A percentile compares a stretch with the other conserved stretches of the same genome.
These are phyloP conservation scores for Eupithecia subumbrata DNA, from an alignment of 2,888 invertebrate species.

Conservation along the genomic window DNA sequence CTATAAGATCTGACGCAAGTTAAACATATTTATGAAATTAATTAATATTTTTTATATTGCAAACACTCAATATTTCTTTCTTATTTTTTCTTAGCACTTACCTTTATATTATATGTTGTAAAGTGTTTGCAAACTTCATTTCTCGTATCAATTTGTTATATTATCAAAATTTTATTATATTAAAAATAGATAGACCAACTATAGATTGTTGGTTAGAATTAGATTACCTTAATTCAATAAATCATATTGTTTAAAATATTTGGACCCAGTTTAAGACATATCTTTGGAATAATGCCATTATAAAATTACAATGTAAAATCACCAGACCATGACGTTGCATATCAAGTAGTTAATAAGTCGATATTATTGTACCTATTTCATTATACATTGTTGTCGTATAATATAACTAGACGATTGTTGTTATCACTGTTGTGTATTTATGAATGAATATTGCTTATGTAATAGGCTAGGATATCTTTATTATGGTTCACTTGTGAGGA, in stretches of 20 bases:
- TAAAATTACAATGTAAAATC: constrained; percentile 23
- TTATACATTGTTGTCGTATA: constrained; percentile 55
- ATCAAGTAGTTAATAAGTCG: constrained; percentile 65
- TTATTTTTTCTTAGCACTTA: not conserved
- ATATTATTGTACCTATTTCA: constrained; percentile 24
- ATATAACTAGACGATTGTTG: constrained; percentile 43
- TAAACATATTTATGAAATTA: constrained; percentile 28
- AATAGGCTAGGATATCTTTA: not conserved
- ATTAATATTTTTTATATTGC: not conserved
- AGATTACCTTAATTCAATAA: not conserved
- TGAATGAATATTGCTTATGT: constrained; percentile 23
- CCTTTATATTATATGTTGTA: not conserved
- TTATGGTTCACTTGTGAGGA: not conserved
- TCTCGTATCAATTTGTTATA: not conserved
- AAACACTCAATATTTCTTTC: not conserved
- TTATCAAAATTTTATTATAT: too few relatives aligned
- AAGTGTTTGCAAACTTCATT: not conserved
- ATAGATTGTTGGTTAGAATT: not conserved
- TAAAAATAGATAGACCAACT: too few relatives aligned
- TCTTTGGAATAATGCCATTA: constrained; percentile 19
- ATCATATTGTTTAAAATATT: constrained; percentile 12
- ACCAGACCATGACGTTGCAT: constrained; percentile 63
- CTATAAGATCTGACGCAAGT: constrained; percentile 71
- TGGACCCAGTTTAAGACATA: constrained; percentile 22
- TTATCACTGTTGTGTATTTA: constrained; percentile 52